Conservation (phyloP, 2,797 vertebrate species). For the Allobates femoralis region DNA sequence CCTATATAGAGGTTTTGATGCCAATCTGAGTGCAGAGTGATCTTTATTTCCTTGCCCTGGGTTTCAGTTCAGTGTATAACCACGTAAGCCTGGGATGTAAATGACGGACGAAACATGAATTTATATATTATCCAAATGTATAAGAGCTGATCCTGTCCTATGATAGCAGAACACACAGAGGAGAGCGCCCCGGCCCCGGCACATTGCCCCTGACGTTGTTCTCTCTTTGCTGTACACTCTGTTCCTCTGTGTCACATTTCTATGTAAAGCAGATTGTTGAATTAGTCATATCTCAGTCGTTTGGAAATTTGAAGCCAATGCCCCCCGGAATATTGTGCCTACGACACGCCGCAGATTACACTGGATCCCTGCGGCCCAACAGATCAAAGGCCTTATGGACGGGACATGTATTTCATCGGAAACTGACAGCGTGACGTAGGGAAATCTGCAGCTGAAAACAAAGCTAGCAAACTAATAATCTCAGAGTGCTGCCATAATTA, state of each 20-base stretch:
- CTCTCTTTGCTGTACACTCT: slow-evolving; percentile 23
- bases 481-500: neutral
- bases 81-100: neutral
- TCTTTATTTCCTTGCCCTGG: too few species aligned
- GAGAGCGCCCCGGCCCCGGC: neutral
- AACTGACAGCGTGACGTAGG: neutral
- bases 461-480: neutral
- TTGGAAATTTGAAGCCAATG: neutral
- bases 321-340: slow-evolving; percentile 14
- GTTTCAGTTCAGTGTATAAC: neutral
- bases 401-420: slow-evolving; percentile 1
- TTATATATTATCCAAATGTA: too few species aligned
- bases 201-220: slow-evolving; percentile 4
- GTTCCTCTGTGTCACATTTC: slow-evolving; percentile 50
- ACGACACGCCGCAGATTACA: slow-evolving; percentile 33
- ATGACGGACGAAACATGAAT: neutral
- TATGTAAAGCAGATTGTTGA: slow-evolving; percentile 44
- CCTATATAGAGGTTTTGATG: too few species aligned
- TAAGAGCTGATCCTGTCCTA: too few species aligned
- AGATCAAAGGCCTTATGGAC: slow-evolving; percentile 38
- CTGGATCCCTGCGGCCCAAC: neutral
- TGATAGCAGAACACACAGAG: neutral
- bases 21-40: too few species aligned
- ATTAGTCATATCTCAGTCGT: slow-evolving; percentile 42
- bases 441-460: slow-evolving; percentile 24